Evolutionary conservation across 2,797 vertebrate genomes (phyloP).

Genomic region (Dendrocincla tyrannina): DNA sequence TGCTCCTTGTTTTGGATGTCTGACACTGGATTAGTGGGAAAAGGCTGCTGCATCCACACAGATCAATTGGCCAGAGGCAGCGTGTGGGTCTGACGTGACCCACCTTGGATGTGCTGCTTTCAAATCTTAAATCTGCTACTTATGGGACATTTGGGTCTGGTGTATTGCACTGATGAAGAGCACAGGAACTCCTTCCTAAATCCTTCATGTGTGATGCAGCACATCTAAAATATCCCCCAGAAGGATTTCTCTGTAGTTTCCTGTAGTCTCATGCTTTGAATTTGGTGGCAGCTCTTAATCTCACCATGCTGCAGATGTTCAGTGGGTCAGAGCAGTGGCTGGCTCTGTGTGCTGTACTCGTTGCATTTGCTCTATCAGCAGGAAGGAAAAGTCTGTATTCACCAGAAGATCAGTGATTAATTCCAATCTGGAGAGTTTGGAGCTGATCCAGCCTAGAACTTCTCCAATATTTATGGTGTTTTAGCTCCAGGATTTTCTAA

Average conservation of each 20-base stretch:
- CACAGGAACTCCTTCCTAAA: neutral
- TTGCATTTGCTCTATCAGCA: neutral
- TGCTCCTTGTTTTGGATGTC: rapidly evolving
- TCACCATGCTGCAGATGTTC: rapidly evolving
- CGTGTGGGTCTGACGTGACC: rapidly evolving
- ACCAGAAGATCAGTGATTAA: slow-evolving; percentile 19
- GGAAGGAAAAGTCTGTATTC: neutral
- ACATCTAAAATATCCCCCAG: neutral
- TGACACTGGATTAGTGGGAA: neutral
- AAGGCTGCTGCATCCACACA: neutral
- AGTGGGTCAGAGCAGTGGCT: neutral
- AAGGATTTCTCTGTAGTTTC: neutral
- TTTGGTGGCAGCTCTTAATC: neutral
- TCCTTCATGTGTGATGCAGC: rapidly evolving
- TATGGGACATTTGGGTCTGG: rapidly evolving
- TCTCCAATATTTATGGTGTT: slow-evolving; percentile 3
- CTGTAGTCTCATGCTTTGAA: neutral
- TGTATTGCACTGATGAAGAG: neutral
- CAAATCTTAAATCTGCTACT: neutral
- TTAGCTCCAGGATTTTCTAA: slow-evolving; percentile 27
- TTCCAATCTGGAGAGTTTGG: neutral
- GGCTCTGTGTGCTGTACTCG: neutral
- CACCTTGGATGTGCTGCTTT: neutral
- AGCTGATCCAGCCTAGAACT: slow-evolving; percentile 13
- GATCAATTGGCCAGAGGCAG: neutral